Evolutionary conservation across 2,797 vertebrate genomes (phyloP).

Genomic region (Periparus ater): DNA sequence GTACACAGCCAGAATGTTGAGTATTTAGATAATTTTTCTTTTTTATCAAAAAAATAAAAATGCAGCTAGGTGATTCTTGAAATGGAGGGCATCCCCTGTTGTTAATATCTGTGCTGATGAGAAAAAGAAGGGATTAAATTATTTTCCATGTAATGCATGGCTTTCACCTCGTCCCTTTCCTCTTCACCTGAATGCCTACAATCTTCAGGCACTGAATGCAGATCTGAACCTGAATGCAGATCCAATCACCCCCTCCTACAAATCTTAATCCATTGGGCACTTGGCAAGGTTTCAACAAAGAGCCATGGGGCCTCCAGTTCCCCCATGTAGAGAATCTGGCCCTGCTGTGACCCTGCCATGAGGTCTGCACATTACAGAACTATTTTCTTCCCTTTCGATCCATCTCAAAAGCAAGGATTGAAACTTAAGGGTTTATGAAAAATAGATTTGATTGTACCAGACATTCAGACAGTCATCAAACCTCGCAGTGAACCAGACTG

Average conservation of each 20-base stretch:
- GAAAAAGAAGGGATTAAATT: not conserved
- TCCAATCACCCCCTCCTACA: conserved; percentile 2
- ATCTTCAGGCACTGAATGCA: not conserved
- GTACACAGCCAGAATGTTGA: not conserved
- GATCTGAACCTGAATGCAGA: not conserved
- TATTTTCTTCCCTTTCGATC: conserved; percentile 9
- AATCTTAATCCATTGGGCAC: conserved; percentile 34
- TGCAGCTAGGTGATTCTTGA: not conserved
- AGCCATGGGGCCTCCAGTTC: conserved; percentile 7
- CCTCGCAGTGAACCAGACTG: not conserved
- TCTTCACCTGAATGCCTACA: conserved; percentile 17
- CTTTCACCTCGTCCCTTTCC: not conserved
- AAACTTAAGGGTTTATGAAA: conserved; percentile 8
- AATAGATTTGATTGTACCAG: conserved; percentile 1
- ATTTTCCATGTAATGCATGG: not conserved
- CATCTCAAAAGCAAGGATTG: not conserved
- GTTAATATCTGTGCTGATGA: not conserved
- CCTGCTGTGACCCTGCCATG: conserved; percentile 20
- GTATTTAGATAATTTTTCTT: not conserved
- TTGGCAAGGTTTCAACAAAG: conserved; percentile 62
- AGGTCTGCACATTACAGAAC: not conserved
- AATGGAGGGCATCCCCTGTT: not conserved
- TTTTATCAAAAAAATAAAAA: not conserved
- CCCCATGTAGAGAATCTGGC: conserved; percentile 36
- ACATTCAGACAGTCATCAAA: not conserved